Evolutionary conservation across 2,888 invertebrate genomes (phyloP).

Genomic region (Dermolepida albohirtum): DNA sequence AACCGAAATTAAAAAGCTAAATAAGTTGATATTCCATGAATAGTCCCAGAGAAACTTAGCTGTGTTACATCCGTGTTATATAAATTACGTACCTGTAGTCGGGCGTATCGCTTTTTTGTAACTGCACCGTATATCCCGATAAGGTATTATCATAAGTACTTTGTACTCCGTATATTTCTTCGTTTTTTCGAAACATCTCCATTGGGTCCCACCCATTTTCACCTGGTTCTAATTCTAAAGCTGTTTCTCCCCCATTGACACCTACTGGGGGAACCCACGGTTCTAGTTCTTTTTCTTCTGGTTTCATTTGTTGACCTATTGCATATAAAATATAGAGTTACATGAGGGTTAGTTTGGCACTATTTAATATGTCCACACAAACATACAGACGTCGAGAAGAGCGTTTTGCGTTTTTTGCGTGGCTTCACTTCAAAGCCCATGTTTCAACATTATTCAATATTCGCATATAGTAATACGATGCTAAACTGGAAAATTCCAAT

Average conservation of each 20-base stretch:
- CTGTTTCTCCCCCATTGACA: conserved; percentile 65
- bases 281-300: conserved; percentile 85
- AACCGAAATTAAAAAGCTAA: no score
- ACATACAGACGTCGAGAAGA: no score
- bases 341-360: no score
- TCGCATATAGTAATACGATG: no score
- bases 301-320: conserved; percentile 50
- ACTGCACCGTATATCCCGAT: conserved; percentile 90
- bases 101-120: conserved; percentile 87
- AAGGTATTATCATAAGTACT: conserved; percentile 93
- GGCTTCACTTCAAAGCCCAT: no score
- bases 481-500: no score
- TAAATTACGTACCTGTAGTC: conserved; percentile 83
- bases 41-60: no score
- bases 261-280: conserved; percentile 84
- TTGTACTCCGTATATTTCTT: conserved; percentile 90
- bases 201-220: conserved; percentile 96
- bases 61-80: no score
- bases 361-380: no score
- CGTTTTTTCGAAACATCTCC: conserved; percentile 97
- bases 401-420: no score
- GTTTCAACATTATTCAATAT: no score
- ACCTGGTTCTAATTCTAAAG: conserved; percentile 78
- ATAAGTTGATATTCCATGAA: no score
- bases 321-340: neutral